phyloP scores from a whole-genome alignment of 2,797 vertebrate genomes.

The Sebastes hubbsi region DNA sequence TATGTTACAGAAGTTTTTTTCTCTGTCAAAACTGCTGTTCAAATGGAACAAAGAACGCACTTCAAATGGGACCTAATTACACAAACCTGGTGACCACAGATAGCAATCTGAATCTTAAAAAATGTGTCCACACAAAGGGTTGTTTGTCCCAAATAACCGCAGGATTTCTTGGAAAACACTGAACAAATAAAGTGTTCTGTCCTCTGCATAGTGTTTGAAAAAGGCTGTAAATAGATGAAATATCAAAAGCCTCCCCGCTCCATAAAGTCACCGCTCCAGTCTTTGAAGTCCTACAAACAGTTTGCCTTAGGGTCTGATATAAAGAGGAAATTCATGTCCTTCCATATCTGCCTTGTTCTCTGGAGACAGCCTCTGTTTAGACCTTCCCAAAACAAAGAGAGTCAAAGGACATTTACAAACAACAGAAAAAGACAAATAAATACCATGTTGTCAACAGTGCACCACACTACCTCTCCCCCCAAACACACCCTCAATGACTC shows the following conservation, averaged over 20 bases:
- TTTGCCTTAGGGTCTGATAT: constrained; percentile 21
- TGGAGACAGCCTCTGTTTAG: constrained; percentile 5
- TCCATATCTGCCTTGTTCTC: constrained; percentile 10
- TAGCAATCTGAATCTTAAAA: constrained; percentile 2
- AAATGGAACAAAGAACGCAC: neutral
- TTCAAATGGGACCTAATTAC: neutral
- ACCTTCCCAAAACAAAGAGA: neutral
- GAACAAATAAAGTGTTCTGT: constrained; percentile 6
- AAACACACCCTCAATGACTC: neutral
- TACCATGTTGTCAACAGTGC: neutral
- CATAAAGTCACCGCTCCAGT: neutral
- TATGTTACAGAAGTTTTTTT: neutral
- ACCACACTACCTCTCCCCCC: neutral
- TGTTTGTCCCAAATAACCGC: constrained; percentile 20
- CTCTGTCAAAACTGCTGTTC: neutral
- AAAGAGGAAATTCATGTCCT: constrained; percentile 6
- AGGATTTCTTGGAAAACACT: neutral
- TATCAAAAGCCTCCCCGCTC: neutral
- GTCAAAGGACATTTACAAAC: constrained; percentile 7
- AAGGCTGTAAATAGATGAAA: constrained; percentile 21
- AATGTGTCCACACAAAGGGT: constrained; percentile 5
- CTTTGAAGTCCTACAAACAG: constrained; percentile 33
- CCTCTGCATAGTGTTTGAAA: neutral
- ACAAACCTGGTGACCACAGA: constrained; percentile 19
- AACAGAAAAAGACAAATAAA: constrained; percentile 39